A percentile compares a stretch with the other conserved stretches of the same genome.
Conservation (phyloP, 2,113 vertebrate species). For the Melanerpes aurifrons region DNA sequence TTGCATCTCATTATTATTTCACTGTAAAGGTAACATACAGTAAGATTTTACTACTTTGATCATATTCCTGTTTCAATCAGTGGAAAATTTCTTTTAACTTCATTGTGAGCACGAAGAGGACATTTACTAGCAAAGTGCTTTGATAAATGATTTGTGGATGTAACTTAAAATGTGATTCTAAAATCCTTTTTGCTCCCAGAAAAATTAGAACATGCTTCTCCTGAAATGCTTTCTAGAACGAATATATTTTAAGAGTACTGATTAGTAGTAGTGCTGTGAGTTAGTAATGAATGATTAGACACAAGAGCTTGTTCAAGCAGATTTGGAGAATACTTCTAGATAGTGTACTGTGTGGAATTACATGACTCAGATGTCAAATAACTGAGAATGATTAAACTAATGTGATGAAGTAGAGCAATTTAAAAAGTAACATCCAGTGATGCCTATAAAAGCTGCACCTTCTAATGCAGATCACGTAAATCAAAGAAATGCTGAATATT, state of each 20-base stretch:
- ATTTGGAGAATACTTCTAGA: conserved; percentile 12
- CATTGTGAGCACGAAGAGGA: neutral
- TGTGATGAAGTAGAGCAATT: conserved; percentile 42
- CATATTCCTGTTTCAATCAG: neutral
- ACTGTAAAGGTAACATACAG: neutral
- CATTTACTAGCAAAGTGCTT: neutral
- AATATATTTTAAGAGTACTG: neutral
- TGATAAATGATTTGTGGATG: neutral
- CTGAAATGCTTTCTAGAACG: conserved; percentile 14
- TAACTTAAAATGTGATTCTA: neutral
- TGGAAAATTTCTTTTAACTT: neutral
- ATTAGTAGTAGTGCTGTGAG: neutral
- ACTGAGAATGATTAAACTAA: conserved; percentile 60
- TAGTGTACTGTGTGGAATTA: conserved; percentile 18
- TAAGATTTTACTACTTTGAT: neutral
- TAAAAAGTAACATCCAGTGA: conserved; percentile 38
- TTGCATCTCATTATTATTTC: neutral
- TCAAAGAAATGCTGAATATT: neutral
- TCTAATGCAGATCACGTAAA: neutral
- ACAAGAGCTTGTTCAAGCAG: neutral
- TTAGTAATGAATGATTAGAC: conserved; percentile 20
- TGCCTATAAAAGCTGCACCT: neutral
- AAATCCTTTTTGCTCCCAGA: neutral
- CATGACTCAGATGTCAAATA: conserved; percentile 61
- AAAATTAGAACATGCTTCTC: neutral